phyloP scores from a whole-genome alignment of 2,888 invertebrate species.

The Neocrepidodera transversa region DNA sequence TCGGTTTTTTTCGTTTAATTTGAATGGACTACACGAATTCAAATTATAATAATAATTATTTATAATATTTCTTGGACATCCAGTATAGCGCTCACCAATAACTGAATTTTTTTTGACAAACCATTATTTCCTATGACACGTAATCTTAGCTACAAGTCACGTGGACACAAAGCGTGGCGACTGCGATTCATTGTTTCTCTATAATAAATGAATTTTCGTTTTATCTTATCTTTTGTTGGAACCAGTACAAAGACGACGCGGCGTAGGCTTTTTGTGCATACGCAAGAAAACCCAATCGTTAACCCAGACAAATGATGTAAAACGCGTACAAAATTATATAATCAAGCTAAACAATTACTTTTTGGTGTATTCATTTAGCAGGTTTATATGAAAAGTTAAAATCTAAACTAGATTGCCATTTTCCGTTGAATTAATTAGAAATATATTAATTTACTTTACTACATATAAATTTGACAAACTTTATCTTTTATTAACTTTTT shows the following conservation, averaged over 20 bases:
- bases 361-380: too few species aligned
- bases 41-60: too few species aligned
- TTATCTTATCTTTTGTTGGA: conserved; percentile 27
- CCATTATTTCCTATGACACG: conserved; percentile 14
- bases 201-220: conserved; percentile 27
- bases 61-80: too few species aligned
- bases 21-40: too few species aligned
- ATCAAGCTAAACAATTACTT: too few species aligned
- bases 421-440: too few species aligned
- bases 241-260: conserved; percentile 14
- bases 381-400: too few species aligned
- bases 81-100: background rate
- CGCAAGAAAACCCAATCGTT: conserved; percentile 20
- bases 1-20: too few species aligned
- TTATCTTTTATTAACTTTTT: too few species aligned
- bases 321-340: background rate
- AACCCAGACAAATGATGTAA: conserved; percentile 16
- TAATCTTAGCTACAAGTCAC: conserved; percentile 22
- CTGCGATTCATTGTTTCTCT: conserved; percentile 18
- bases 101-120: conserved; percentile 4
- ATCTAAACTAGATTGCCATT: too few species aligned
- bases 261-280: conserved; percentile 16
- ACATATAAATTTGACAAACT: too few species aligned
- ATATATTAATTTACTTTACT: too few species aligned
- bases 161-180: conserved; percentile 21